phyloP scores from a whole-genome alignment of 1,140 invertebrate genomes.

The Zaprionus taronus region DNA sequence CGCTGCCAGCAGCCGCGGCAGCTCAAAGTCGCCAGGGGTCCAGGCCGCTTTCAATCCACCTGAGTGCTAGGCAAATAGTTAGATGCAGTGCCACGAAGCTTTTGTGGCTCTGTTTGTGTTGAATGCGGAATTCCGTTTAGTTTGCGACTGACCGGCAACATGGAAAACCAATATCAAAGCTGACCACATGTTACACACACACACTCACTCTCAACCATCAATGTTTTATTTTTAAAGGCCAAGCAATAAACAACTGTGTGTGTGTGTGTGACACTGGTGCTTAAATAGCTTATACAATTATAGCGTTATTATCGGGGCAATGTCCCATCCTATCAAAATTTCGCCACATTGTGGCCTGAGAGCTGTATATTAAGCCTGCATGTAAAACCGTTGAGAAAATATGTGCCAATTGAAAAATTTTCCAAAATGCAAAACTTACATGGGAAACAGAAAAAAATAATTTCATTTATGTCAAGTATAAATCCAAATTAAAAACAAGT shows the following conservation, averaged over 20 bases:
- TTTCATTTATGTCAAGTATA: neutral
- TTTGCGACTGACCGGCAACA: constrained; percentile 33
- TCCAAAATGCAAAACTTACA: neutral
- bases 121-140: constrained; percentile 16
- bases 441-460: neutral
- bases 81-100: constrained; percentile 19
- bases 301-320: constrained; percentile 52
- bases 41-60: constrained; percentile 26
- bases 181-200: constrained; percentile 52
- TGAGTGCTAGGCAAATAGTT: constrained; percentile 48
- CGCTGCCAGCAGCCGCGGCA: neutral
- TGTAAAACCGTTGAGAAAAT: neutral
- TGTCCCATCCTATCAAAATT: constrained; percentile 32
- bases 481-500: constrained; percentile 4
- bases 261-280: constrained; percentile 47
- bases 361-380: neutral
- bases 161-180: constrained; percentile 64
- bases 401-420: neutral
- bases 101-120: constrained; percentile 38
- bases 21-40: neutral
- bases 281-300: constrained; percentile 72
- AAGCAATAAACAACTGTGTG: constrained; percentile 1
- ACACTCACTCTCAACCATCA: neutral
- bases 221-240: constrained; percentile 6
- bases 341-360: constrained; percentile 29